Evolutionary conservation across 2,888 invertebrate species (phyloP).

Genomic region (Andrena bucephala): DNA sequence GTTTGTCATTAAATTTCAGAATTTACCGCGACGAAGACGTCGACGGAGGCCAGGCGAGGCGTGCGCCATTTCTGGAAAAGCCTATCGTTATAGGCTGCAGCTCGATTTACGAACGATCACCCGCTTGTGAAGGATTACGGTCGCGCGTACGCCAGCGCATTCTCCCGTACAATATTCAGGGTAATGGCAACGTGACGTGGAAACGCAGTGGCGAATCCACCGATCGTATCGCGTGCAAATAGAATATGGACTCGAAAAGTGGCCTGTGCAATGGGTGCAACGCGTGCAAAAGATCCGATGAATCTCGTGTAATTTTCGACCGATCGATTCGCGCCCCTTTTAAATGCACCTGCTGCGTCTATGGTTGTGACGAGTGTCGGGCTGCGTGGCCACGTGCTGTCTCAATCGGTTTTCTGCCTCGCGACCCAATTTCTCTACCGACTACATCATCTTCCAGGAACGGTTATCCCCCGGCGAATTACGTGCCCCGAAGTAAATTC

Average conservation of each 20-base stretch:
- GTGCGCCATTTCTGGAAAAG: slow-evolving; percentile 32
- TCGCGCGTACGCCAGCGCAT: slow-evolving; percentile 25
- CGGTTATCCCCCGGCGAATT: too few species aligned
- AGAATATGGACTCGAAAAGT: slow-evolving; percentile 53
- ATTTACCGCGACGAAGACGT: background rate
- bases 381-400: background rate
- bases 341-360: background rate
- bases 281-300: background rate
- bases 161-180: slow-evolving; percentile 65
- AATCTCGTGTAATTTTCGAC: slow-evolving; percentile 16
- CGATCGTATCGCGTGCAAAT: slow-evolving; percentile 54
- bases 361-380: too few species aligned
- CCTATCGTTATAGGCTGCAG: slow-evolving; percentile 32
- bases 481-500: too few species aligned
- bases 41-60: slow-evolving; percentile 2
- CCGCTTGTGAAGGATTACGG: slow-evolving; percentile 65
- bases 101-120: slow-evolving; percentile 51
- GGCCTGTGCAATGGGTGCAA: background rate
- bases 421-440: background rate
- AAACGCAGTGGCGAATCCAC: slow-evolving; percentile 44
- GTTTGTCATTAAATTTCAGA: slow-evolving; percentile 8
- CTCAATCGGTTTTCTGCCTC: background rate
- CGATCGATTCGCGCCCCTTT: background rate
- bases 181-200: slow-evolving; percentile 51
- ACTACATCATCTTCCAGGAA: background rate